Evolutionary conservation across 1,140 invertebrate genomes (phyloP), one percentile per base, ranked within the genome.

Genomic region (Sarcophaga bullata): DNA sequence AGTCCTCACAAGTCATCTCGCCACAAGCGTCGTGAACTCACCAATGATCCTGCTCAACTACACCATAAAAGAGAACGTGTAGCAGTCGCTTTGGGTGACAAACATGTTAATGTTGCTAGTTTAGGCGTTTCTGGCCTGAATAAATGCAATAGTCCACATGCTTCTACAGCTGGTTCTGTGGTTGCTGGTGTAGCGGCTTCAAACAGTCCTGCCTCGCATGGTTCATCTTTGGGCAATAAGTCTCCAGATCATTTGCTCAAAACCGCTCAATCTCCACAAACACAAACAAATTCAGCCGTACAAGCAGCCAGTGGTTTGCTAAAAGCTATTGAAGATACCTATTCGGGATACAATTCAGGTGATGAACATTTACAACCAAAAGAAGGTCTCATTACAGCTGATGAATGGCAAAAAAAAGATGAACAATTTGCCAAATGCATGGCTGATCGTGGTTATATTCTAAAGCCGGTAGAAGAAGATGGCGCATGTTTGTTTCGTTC

Each of bases 401-500:
- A 92, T 58, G 93, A 94, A 85, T 94, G 93, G 93, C 87, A 91
- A 48, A 85, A 93, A 90, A 92, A 93, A 81, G 94, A 95, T 84
- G 89, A 92, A 81, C 91, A 92, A 86, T 96, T 96, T 91, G 94
- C 94, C 85, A 94, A 95, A 84, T 93, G 93, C 83, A 93, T 96
- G 91, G 91, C 93, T 62, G 93, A 94, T 85, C 87, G 86, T 0
- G 96, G 96, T 68, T 95, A 95, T 86, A 92, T 94, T 80, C 94
- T 98, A n/a, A 97, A 97, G 88, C 93, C 95, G 84, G 97, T 98
- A 93, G 94, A 94, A 82, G 96, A 97, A 90, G 97, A 98, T 91
- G 97, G 97, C n/a, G 96, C 97, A 46, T 98, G 97, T 90, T 90
- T 98, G 9, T 98, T 98, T 90, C 91, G 97, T 86, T 95, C 97